These are phyloP conservation scores for Calyptommatus sinebrachiatus DNA, from an alignment of 2,113 vertebrate species.

Conservation along the genomic window DNA sequence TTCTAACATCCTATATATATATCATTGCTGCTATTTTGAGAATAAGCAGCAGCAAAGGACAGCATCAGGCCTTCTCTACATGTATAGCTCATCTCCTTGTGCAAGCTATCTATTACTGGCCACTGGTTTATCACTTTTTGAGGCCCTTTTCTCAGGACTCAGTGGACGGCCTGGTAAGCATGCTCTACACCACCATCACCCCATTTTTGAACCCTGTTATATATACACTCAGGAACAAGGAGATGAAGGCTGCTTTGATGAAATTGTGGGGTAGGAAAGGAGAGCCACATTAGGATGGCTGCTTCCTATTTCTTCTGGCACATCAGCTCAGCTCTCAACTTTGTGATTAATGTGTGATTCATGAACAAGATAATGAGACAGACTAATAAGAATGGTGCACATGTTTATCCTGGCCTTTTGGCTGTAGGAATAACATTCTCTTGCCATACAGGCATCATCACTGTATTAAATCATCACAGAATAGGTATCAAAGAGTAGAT, in stretches of 20 bases:
- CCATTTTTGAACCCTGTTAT: background rate
- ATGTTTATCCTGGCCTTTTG: no score
- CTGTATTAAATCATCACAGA: no score
- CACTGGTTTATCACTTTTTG: constrained; percentile 53
- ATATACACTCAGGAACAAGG: constrained; percentile 4
- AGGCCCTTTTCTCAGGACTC: constrained; percentile 42
- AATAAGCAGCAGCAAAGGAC: constrained; percentile 37
- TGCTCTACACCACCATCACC: background rate
- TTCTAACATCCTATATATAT: constrained; percentile 58
- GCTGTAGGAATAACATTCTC: no score
- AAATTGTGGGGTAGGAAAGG: background rate
- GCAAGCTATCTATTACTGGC: constrained; percentile 51
- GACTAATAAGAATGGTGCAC: no score
- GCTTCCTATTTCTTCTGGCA: no score
- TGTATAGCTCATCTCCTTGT: constrained; percentile 53
- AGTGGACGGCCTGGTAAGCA: constrained; percentile 13
- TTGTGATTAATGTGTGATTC: no score
- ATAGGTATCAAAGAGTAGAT: no score
- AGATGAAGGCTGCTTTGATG: background rate
- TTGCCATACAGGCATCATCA: no score
- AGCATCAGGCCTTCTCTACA: constrained; percentile 53
- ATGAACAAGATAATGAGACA: no score
- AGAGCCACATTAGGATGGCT: no score
- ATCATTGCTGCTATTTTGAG: constrained; percentile 47
- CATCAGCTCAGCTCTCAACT: no score